Evolutionary conservation across 2,797 vertebrate species (phyloP).

Genomic region (Florisuga fusca): DNA sequence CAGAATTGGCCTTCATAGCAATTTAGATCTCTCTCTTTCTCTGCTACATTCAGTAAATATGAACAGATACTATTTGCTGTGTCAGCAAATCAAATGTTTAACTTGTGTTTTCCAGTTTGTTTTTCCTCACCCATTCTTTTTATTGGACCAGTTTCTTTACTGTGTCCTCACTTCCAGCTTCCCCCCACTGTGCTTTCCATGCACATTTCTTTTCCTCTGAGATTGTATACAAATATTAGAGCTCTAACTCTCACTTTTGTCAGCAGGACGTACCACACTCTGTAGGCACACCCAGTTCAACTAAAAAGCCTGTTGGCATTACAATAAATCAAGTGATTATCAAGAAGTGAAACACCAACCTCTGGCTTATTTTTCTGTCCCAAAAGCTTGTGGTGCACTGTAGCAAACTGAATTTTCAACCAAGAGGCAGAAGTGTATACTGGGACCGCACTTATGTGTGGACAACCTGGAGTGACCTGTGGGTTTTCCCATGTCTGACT

Average conservation of each 20-base stretch:
- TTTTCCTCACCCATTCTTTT: slow-evolving; percentile 28
- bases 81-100: slow-evolving; percentile 41
- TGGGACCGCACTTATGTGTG: neutral
- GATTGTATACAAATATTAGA: slow-evolving; percentile 65
- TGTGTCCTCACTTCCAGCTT: slow-evolving; percentile 39
- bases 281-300: slow-evolving; percentile 29
- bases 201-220: slow-evolving; percentile 58
- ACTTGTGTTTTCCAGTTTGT: neutral
- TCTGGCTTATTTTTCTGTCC: neutral
- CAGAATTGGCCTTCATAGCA: neutral
- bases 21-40: slow-evolving; percentile 3
- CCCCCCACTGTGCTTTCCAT: slow-evolving; percentile 11
- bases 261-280: slow-evolving; percentile 33
- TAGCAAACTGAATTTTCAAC: slow-evolving; percentile 7
- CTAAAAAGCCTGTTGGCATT: slow-evolving; percentile 60
- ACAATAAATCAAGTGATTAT: slow-evolving; percentile 65
- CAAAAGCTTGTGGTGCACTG: neutral
- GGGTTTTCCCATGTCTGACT: neutral
- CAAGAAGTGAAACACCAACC: slow-evolving; percentile 49
- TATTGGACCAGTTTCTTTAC: slow-evolving; percentile 44
- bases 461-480: neutral
- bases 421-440: neutral
- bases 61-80: neutral
- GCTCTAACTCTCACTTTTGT: slow-evolving; percentile 62
- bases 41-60: neutral